Conservation (phyloP, 2,113 vertebrate species). For the Willisornis vidua region DNA sequence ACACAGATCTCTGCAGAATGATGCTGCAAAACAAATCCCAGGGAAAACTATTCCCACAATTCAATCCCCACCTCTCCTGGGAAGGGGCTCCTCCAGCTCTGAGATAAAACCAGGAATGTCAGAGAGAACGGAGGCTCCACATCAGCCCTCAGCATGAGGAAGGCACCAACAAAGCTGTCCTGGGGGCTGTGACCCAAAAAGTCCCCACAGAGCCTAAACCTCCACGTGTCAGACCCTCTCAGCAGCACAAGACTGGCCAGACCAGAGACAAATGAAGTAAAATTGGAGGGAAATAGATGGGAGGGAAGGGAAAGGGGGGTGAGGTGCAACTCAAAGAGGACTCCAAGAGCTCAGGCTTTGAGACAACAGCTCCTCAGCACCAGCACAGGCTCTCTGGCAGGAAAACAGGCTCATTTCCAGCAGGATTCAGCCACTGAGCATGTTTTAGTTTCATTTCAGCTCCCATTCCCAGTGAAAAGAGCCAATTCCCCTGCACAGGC, state of each 20-base stretch:
- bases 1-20: neutral
- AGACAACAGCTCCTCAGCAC: neutral
- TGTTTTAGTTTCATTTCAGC: neutral
- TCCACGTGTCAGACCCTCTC: neutral
- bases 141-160: fast-evolving
- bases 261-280: neutral
- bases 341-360: neutral
- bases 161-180: neutral
- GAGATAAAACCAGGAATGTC: neutral
- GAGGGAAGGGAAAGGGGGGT: neutral
- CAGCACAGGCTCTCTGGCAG: neutral
- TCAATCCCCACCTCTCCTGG: fast-evolving
- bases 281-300: neutral
- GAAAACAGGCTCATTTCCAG: neutral
- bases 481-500: fast-evolving
- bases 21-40: neutral
- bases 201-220: neutral
- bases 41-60: neutral
- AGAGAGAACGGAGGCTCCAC: neutral
- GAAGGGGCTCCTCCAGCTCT: neutral
- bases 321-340: neutral
- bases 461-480: neutral
- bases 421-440: neutral
- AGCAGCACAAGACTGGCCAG: neutral
- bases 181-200: neutral